Percentiles rank a stretch among this genome's conserved stretches.
Evolutionary conservation across 2,113 vertebrate species (phyloP).

Genomic region (Odontesthes bonariensis): DNA sequence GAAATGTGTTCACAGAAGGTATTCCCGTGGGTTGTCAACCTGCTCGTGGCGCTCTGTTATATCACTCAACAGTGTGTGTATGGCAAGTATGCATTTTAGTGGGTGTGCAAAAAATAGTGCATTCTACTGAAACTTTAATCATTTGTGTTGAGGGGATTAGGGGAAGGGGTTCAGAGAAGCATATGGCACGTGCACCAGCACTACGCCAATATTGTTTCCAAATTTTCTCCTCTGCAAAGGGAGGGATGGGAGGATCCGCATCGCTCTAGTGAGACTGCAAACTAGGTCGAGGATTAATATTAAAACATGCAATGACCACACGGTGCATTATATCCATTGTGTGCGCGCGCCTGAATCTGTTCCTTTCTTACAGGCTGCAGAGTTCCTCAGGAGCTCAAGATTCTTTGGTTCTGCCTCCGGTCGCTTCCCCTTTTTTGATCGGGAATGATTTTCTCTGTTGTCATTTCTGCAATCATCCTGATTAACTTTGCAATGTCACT

Average conservation of each 20-base stretch:
- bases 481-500: conserved; percentile 58
- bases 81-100: conserved; percentile 34
- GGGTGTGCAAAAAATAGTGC: conserved; percentile 42
- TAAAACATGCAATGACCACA: conserved; percentile 25
- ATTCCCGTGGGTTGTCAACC: conserved; percentile 59
- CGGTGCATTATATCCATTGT: neutral
- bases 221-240: neutral
- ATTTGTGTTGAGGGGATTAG: conserved; percentile 47
- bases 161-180: conserved; percentile 46
- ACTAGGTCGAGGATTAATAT: conserved; percentile 39
- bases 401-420: conserved; percentile 15
- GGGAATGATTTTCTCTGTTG: conserved; percentile 30
- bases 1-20: conserved; percentile 55
- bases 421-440: conserved; percentile 34
- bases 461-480: conserved; percentile 46
- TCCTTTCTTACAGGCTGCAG: conserved; percentile 6
- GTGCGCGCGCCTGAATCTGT: neutral
- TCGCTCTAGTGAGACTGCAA: conserved; percentile 14
- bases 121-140: conserved; percentile 67
- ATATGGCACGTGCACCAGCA: conserved; percentile 37
- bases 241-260: neutral
- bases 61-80: conserved; percentile 33
- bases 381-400: neutral
- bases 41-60: conserved; percentile 42
- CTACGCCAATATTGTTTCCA: conserved; percentile 29